Conservation (phyloP, 2,113 vertebrate genomes). For the Brachyhypopomus gauderio region DNA sequence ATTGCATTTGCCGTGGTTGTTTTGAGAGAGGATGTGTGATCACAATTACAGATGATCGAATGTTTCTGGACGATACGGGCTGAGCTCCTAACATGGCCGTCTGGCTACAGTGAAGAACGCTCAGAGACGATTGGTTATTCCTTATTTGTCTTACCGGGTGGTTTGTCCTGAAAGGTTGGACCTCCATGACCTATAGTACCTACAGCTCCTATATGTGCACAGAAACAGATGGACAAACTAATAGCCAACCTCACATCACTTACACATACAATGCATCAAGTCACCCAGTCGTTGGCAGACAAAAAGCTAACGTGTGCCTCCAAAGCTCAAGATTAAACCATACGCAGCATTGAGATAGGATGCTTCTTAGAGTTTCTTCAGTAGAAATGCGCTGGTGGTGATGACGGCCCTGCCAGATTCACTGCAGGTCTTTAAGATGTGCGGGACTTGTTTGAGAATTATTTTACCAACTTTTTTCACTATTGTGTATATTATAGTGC, state of each 20-base stretch:
- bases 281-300: slow-evolving; percentile 12
- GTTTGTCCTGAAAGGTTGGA: slow-evolving; percentile 27
- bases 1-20: slow-evolving; percentile 60
- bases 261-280: slow-evolving; percentile 32
- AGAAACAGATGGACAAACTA: slow-evolving; percentile 44
- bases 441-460: too few relatives aligned
- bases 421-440: too few relatives aligned
- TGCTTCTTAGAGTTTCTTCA: slow-evolving; percentile 21
- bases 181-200: not conserved
- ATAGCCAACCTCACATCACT: slow-evolving; percentile 34
- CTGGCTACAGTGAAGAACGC: not conserved
- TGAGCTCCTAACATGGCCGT: not conserved
- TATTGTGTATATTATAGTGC: too few relatives aligned
- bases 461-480: too few relatives aligned
- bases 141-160: slow-evolving; percentile 25
- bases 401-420: not conserved
- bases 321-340: slow-evolving; percentile 22
- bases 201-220: slow-evolving; percentile 19
- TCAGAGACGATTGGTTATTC: not conserved
- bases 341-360: slow-evolving; percentile 4
- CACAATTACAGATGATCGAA: slow-evolving; percentile 72
- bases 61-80: slow-evolving; percentile 48
- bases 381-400: not conserved
- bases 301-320: slow-evolving; percentile 28
- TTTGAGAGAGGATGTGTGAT: slow-evolving; percentile 65